Percentiles rank a stretch among this genome's conserved stretches.
Evolutionary conservation across 2,888 invertebrate genomes (phyloP).

Genomic region (Anodontia alba): DNA sequence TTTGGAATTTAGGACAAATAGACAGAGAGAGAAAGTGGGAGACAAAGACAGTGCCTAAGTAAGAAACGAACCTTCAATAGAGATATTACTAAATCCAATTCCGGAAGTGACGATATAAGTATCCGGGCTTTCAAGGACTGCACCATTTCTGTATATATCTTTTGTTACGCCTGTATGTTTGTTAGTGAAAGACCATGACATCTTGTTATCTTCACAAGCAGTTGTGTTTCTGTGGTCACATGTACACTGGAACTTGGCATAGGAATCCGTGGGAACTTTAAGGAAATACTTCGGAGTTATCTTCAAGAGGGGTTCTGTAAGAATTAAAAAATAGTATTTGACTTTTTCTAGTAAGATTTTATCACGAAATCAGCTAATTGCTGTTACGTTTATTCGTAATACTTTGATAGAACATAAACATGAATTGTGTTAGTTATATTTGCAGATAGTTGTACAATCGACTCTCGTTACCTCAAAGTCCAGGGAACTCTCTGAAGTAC

Average conservation of each 20-base stretch:
- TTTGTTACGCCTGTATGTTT: slow-evolving; percentile 25
- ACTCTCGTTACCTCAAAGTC: too few relatives aligned
- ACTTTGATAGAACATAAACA: too few relatives aligned
- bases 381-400: too few relatives aligned
- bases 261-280: slow-evolving; percentile 45
- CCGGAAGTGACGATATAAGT: slow-evolving; percentile 22
- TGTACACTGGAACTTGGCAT: slow-evolving; percentile 45
- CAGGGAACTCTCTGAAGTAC: too few relatives aligned
- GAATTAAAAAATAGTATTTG: not conserved
- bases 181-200: slow-evolving; percentile 43
- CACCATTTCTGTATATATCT: slow-evolving; percentile 31
- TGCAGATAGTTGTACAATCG: too few relatives aligned
- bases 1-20: too few relatives aligned
- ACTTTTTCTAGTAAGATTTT: not conserved
- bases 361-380: too few relatives aligned
- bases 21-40: too few relatives aligned
- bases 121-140: slow-evolving; percentile 8
- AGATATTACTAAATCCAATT: slow-evolving; percentile 22
- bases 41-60: too few relatives aligned
- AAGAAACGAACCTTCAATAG: slow-evolving; percentile 50
- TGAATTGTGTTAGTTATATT: too few relatives aligned
- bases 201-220: slow-evolving; percentile 29
- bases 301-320: slow-evolving; percentile 45
- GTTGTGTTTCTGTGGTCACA: slow-evolving; percentile 31
- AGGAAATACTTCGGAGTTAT: slow-evolving; percentile 43